phyloP scores from a whole-genome alignment of 2,113 vertebrate genomes.

The Saccopteryx bilineata region DNA sequence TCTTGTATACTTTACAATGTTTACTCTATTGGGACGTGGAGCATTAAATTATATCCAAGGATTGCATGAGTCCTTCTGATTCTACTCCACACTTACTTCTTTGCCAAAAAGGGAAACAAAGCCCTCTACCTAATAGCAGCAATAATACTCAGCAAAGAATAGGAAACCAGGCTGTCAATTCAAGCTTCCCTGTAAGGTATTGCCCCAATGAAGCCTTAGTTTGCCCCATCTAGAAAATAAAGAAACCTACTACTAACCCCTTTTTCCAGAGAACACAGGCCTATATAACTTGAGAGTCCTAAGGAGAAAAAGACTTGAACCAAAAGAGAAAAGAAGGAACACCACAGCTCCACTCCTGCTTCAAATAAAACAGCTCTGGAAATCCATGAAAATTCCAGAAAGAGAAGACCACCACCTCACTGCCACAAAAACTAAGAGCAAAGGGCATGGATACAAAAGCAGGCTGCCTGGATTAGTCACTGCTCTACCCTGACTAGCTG shows the following conservation, averaged over 20 bases:
- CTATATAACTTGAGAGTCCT: not conserved
- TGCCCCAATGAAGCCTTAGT: not conserved
- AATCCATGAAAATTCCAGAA: not conserved
- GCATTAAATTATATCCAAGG: constrained; percentile 76
- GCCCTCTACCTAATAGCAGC: constrained; percentile 60
- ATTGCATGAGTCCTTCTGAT: constrained; percentile 71
- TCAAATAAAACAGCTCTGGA: constrained; percentile 39
- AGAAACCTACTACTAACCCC: constrained; percentile 7
- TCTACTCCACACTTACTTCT: constrained; percentile 70
- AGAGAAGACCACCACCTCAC: not conserved
- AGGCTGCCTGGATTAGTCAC: not conserved
- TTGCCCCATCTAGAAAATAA: not conserved
- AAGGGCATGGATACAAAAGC: not conserved
- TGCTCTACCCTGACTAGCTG: not conserved
- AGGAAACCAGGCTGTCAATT: constrained; percentile 55
- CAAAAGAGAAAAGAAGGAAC: constrained; percentile 11
- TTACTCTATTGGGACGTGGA: constrained; percentile 62
- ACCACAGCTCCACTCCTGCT: not conserved
- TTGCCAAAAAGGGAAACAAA: constrained; percentile 80
- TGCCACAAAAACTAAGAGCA: not conserved
- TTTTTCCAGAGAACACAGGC: constrained; percentile 31
- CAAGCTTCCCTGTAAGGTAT: constrained; percentile 52
- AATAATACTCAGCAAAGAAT: constrained; percentile 65
- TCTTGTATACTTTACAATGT: constrained; percentile 69
- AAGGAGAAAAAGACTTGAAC: not conserved